phyloP scores from a whole-genome alignment of 2,888 invertebrate genomes.

The Liopterus haemorrhoidalis region DNA sequence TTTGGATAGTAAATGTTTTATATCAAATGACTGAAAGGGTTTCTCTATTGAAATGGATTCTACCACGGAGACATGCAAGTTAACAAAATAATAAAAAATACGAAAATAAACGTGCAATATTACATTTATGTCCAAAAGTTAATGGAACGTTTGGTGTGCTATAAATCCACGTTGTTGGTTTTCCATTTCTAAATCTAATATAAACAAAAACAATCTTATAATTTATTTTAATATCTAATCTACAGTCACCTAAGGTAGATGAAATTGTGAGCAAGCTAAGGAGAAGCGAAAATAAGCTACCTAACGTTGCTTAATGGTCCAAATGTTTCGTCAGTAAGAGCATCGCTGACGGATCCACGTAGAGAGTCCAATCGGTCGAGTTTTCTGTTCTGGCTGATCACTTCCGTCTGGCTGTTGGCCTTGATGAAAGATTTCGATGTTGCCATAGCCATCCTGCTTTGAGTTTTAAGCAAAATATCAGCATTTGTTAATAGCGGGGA shows the following conservation, averaged over 20 bases:
- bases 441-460: conserved; percentile 62
- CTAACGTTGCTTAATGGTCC: conserved; percentile 89
- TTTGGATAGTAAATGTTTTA: too few species aligned
- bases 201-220: conserved; percentile 10
- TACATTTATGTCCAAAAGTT: too few species aligned
- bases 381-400: conserved; percentile 53
- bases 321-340: conserved; percentile 77
- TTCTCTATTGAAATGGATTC: too few species aligned
- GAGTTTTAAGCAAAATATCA: too few species aligned
- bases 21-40: too few species aligned
- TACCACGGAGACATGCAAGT: too few species aligned
- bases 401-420: conserved; percentile 79
- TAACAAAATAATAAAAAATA: too few species aligned
- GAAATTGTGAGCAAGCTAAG: not conserved
- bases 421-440: conserved; percentile 87
- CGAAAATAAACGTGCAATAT: too few species aligned
- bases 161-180: not conserved
- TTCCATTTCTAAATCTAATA: not conserved
- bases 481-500: too few species aligned
- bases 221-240: too few species aligned
- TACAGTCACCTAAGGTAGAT: too few species aligned
- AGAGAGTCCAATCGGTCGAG: conserved; percentile 64
- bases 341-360: conserved; percentile 72
- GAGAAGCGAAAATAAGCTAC: conserved; percentile 41
- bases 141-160: too few species aligned